Evolutionary conservation across 53 echinoderm and acorn worm species (phyloP), one percentile per base, ranked within the genome.

Genomic region (Hippasteria phrygiana): DNA sequence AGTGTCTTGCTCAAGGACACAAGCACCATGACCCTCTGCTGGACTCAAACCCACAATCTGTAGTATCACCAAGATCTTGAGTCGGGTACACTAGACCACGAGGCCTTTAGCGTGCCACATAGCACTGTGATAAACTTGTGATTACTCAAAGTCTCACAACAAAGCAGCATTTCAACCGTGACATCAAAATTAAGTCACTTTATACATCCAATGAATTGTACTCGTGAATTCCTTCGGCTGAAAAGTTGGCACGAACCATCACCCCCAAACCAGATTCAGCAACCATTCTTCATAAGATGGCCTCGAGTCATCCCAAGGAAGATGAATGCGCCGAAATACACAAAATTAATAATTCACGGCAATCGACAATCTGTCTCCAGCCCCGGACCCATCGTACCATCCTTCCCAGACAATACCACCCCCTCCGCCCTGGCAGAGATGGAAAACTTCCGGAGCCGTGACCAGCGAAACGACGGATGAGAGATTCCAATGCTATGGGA

Each of bases 331-430:
- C 59, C 38, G 26, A 59, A 79, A 59, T 38, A 40, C 24, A 22
- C 41, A 22, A 55, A 79, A 79, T 79, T 56, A 79, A 79, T 79
- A 79, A 79, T 79, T 79, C 41, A 79, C 62, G 24, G n/a, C 55
- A 48, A 31, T 20, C 48, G 76, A 51, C 26, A 18, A 76, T 67
- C 13, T 67, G 79, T 14, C 79, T 55, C 42, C 62, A 3, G 55
- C 35, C 41, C 4, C 43, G 40, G 5, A 3, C n/a, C 9, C 38
- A 27, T 20, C 55, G 31, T 36, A 17, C 48, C 37, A 55, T 54
- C 9, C 9, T 55, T 54, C 42, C 42, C 55, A 39, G 37, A 40
- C 39, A 59, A 10, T 38, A 22, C 73, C 41, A 5, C 3, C 73
- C 26, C n/a, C 16, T 37, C 35, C n/a, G 22, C 79, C 12, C 26